phyloP scores from a whole-genome alignment of 2,888 invertebrate genomes.

The Drosophila affinis region DNA sequence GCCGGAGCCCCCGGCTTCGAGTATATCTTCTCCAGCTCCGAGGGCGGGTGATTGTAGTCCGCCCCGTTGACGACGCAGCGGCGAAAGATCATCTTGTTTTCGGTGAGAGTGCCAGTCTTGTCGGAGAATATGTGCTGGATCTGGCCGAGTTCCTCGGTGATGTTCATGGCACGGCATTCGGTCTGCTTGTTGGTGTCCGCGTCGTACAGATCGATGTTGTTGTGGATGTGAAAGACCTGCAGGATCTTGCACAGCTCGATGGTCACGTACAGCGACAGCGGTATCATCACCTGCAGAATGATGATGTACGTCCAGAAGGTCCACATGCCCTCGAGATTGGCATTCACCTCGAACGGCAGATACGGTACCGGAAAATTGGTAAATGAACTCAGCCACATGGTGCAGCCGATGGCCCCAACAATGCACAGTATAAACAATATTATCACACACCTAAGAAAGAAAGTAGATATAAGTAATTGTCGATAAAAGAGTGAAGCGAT shows the following conservation, averaged over 20 bases:
- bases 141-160: slow-evolving; percentile 98
- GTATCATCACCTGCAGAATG: slow-evolving; percentile 98
- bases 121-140: slow-evolving; percentile 97
- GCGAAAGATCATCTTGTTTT: slow-evolving; percentile 98
- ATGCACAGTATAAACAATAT: slow-evolving; percentile 95
- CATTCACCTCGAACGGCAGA: slow-evolving; percentile 86
- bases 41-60: slow-evolving; percentile 93
- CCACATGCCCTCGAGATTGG: slow-evolving; percentile 90
- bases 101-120: slow-evolving; percentile 98
- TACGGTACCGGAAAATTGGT: slow-evolving; percentile 87
- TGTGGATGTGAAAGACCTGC: slow-evolving; percentile 97
- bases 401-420: slow-evolving; percentile 95
- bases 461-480: neutral
- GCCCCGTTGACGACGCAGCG: slow-evolving; percentile 94
- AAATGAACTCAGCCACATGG: slow-evolving; percentile 89
- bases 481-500: neutral
- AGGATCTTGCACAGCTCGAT: slow-evolving; percentile 97
- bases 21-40: slow-evolving; percentile 87
- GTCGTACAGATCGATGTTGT: slow-evolving; percentile 94
- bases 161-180: slow-evolving; percentile 97
- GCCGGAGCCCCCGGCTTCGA: slow-evolving; percentile 84
- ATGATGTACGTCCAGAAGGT: slow-evolving; percentile 98
- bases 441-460: slow-evolving; percentile 88
- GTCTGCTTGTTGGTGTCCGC: slow-evolving; percentile 91
- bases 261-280: slow-evolving; percentile 97